Conservation (phyloP, 64 coral and sea anemone genomes). For the Montipora sp. region DNA sequence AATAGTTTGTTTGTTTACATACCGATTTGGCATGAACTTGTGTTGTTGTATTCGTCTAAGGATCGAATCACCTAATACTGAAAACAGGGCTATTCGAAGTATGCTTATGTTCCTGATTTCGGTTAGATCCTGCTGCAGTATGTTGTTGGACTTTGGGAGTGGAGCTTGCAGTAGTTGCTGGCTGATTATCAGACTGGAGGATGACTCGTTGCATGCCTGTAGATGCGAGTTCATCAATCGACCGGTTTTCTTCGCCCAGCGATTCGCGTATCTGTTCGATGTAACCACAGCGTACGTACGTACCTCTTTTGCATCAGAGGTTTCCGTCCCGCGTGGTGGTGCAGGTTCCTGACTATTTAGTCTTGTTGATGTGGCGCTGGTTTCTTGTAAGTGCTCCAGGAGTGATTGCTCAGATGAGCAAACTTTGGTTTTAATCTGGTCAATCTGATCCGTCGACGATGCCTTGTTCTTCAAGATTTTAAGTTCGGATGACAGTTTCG, state of each 20-base stretch:
- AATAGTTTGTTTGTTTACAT: slow-evolving; percentile 37
- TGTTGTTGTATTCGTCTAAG: slow-evolving; percentile 24
- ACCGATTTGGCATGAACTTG: background rate
- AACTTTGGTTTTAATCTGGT: background rate
- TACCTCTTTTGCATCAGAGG: background rate
- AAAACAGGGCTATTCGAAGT: background rate
- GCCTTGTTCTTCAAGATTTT: background rate
- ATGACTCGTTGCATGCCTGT: background rate
- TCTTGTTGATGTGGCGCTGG: background rate
- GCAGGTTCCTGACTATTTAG: too few species aligned
- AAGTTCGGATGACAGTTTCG: background rate
- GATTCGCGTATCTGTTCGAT: background rate
- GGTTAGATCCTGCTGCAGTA: too few species aligned
- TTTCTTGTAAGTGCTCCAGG: too few species aligned
- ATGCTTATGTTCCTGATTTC: too few species aligned
- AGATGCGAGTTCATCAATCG: background rate
- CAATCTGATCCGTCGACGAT: background rate
- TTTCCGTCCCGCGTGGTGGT: background rate
- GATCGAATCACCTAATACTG: slow-evolving; percentile 25
- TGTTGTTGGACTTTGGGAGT: background rate
- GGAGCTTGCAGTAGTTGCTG: background rate
- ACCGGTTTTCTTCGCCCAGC: background rate
- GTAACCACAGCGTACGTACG: background rate
- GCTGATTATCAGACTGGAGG: background rate
- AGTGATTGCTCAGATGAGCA: background rate